A percentile compares a stretch with the other conserved stretches of the same genome.
These are phyloP conservation scores for Drosophila subsilvestris DNA, from an alignment of 2,888 invertebrate species.

Conservation along the genomic window DNA sequence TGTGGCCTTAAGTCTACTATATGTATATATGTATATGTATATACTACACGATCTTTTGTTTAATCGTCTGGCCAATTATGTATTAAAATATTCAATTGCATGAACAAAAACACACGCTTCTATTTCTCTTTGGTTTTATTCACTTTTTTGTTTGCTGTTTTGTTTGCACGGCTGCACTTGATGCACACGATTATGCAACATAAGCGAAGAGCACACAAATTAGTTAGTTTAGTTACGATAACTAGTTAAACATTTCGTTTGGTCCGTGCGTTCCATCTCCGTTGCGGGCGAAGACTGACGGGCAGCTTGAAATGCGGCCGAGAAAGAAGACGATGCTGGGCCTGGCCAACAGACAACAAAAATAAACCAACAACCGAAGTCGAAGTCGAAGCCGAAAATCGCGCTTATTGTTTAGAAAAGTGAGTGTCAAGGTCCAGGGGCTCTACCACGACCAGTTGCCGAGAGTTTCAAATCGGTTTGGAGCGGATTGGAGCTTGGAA, in stretches of 20 bases:
- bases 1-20: slow-evolving; percentile 8
- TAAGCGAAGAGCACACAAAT: slow-evolving; percentile 8
- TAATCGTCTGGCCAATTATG: slow-evolving; percentile 51
- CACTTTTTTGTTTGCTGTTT: slow-evolving; percentile 21
- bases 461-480: slow-evolving; percentile 8
- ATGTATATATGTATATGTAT: slow-evolving; percentile 7
- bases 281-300: slow-evolving; percentile 82
- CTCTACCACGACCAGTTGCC: slow-evolving; percentile 45
- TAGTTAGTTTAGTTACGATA: slow-evolving; percentile 6
- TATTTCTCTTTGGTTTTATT: slow-evolving; percentile 14
- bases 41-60: slow-evolving; percentile 32
- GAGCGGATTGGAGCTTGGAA: slow-evolving; percentile 32
- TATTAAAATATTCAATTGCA: slow-evolving; percentile 71
- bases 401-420: slow-evolving; percentile 68
- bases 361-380: slow-evolving; percentile 40
- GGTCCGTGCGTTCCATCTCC: slow-evolving; percentile 80
- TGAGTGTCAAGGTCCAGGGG: slow-evolving; percentile 83
- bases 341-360: slow-evolving; percentile 24
- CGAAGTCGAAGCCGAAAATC: slow-evolving; percentile 38
- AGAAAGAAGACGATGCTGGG: slow-evolving; percentile 80
- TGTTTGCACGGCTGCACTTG: slow-evolving; percentile 63
- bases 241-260: slow-evolving; percentile 14
- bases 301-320: slow-evolving; percentile 70
- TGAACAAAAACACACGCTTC: slow-evolving; percentile 49
- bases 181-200: slow-evolving; percentile 55